Percentiles rank a stretch among this genome's conserved stretches.
Conservation (phyloP, 1,140 invertebrate genomes). For the Drosophila saltans region DNA sequence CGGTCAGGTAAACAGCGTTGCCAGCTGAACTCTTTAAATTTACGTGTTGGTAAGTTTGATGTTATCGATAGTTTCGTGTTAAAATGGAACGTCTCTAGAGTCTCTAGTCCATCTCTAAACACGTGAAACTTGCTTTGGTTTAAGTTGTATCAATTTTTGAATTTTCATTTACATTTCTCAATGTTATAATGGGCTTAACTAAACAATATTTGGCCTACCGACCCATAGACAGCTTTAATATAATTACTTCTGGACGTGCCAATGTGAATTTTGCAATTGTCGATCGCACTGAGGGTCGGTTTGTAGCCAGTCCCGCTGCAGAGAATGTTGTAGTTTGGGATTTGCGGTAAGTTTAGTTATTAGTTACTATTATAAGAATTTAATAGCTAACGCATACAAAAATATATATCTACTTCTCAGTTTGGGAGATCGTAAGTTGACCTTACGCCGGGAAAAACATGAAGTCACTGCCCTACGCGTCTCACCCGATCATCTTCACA, state of each 20-base stretch:
- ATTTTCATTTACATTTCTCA: constrained; percentile 14
- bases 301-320: constrained; percentile 93
- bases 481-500: constrained; percentile 88
- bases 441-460: constrained; percentile 90
- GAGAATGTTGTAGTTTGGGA: constrained; percentile 98
- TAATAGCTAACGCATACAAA: too few species aligned
- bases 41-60: constrained; percentile 9
- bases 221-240: constrained; percentile 92
- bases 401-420: constrained; percentile 62
- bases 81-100: background rate
- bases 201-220: constrained; percentile 97
- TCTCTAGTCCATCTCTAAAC: constrained; percentile 32
- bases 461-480: constrained; percentile 89
- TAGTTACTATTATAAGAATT: background rate
- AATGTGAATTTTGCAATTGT: constrained; percentile 91
- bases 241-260: constrained; percentile 91
- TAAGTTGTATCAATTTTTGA: constrained; percentile 27
- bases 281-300: constrained; percentile 90
- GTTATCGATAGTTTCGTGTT: constrained; percentile 19
- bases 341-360: constrained; percentile 84
- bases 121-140: constrained; percentile 54
- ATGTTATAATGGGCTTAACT: constrained; percentile 93
- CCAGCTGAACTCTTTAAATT: background rate
- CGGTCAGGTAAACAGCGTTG: constrained; percentile 20
- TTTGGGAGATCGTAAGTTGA: constrained; percentile 92